Base-by-base conservation (phyloP, 2,113 vertebrate species). In the Pholis gunnellus region DNA sequence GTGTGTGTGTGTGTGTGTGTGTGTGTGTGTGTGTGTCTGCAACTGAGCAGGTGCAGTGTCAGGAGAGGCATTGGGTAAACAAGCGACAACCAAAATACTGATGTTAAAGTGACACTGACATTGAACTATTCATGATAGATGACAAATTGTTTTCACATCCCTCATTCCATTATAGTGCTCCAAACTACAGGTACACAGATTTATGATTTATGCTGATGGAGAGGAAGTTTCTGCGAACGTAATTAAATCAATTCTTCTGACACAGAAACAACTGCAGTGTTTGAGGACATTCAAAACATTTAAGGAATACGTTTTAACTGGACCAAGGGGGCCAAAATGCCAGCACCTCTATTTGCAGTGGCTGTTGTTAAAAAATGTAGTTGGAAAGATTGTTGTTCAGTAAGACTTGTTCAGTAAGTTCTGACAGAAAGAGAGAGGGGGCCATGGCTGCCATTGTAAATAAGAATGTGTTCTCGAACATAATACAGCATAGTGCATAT, bases 51-150 rank as follows among this genome's bases (percentile, higher is more conserved):
- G 50, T 78, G 79, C 65, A 52, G 82, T 84, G 75, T 83, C 85
- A 84, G 86, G 78, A 89, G 82, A 90, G 74, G 68, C 50, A 82
- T 83, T 79, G 67, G 79, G 79, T 89, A 89, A 91, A 87, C 89
- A 88, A 87, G 85, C 52, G 63, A 78, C 81, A 85, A 86, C 79
- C 75, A 78, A 77, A 89, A 85, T 75, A 85, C 74, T 84, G 78
- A 81, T 73, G 85, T 90, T 73, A 81, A 88, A 91, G 85, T 87
- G 85, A 89, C 79, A 71, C 84, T 88, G 86, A 85, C 79, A 74
- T 69, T 87, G 84, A 88, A 72, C 77, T 65, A n/a, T 70, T 79
- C 5, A 9, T 65, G 75, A 86, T 66, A 75, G 82, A 79, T 86
- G 86, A 92, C 80, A 87, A 82, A 88, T 85, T 81, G 77, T 89